Conservation (phyloP, 2,797 vertebrate species). For the Pempheris klunzingeri region DNA sequence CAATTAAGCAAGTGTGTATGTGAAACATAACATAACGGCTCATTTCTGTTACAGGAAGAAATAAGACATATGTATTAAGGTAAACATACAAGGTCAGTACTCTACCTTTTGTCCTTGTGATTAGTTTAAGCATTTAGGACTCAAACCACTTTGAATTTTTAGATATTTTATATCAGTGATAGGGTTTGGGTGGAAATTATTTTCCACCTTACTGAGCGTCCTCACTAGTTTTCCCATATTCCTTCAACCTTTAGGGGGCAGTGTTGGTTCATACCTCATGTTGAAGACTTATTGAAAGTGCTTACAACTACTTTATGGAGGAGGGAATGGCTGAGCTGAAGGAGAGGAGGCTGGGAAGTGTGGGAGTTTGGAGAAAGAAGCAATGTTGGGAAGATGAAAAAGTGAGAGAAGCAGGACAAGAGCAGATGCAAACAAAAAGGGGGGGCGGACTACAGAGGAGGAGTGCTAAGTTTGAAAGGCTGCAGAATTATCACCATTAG, state of each 20-base stretch:
- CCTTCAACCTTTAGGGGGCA: conserved; percentile 81
- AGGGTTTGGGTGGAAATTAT: background rate
- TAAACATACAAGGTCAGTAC: background rate
- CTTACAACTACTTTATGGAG: conserved; percentile 62
- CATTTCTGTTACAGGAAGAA: background rate
- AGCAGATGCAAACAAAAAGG: conserved; percentile 64
- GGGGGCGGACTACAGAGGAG: conserved; percentile 63
- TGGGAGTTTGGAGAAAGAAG: conserved; percentile 68
- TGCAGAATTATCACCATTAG: conserved; percentile 58
- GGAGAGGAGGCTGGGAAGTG: conserved; percentile 64
- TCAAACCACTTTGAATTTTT: background rate
- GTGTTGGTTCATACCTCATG: conserved; percentile 80
- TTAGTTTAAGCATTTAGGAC: background rate
- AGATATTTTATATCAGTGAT: background rate
- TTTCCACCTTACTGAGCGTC: conserved; percentile 13
- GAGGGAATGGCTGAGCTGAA: conserved; percentile 58
- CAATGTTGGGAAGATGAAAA: conserved; percentile 50
- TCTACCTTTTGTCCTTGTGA: background rate
- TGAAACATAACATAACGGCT: no score
- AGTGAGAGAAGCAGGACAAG: conserved; percentile 52
- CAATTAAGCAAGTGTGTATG: no score
- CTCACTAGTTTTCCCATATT: conserved; percentile 8
- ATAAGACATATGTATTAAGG: background rate
- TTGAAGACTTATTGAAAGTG: conserved; percentile 58
- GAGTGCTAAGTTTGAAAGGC: conserved; percentile 53